A percentile compares a stretch with the other conserved stretches of the same genome.
Conservation (phyloP, 2,113 vertebrate species). For the Dicentrarchus labrax region DNA sequence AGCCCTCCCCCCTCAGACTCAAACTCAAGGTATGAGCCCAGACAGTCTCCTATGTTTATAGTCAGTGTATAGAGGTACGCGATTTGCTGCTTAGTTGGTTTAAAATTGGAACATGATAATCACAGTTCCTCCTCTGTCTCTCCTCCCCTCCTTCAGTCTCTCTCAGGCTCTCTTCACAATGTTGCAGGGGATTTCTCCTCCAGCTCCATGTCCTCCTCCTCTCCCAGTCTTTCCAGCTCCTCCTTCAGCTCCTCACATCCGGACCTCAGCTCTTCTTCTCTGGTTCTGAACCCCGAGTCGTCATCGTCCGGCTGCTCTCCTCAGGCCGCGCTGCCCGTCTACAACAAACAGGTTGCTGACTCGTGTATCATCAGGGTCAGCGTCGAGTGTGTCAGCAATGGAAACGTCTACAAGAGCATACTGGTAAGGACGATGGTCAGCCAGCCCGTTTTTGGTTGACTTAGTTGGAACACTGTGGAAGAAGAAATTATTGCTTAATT, state of each 20-base stretch:
- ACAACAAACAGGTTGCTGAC: conserved; percentile 86
- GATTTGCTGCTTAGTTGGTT: neutral
- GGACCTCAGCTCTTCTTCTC: conserved; percentile 70
- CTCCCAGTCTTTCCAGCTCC: conserved; percentile 55
- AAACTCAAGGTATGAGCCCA: conserved; percentile 74
- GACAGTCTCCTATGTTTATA: neutral
- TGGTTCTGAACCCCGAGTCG: conserved; percentile 46
- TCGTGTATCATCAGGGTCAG: conserved; percentile 89
- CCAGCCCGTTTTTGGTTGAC: neutral
- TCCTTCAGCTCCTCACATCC: conserved; percentile 78
- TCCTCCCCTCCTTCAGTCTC: conserved; percentile 53
- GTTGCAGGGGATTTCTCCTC: conserved; percentile 84
- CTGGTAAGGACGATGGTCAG: conserved; percentile 80
- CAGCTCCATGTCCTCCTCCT: conserved; percentile 66
- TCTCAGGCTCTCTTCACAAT: conserved; percentile 81
- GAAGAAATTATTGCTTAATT: neutral
- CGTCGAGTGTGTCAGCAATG: conserved; percentile 85
- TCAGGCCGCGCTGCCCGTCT: conserved; percentile 56
- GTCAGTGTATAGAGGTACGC: neutral
- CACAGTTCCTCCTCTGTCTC: neutral
- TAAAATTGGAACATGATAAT: neutral
- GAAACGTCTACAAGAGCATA: conserved; percentile 93
- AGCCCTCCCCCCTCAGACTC: conserved; percentile 64
- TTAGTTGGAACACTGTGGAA: neutral
- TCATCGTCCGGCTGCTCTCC: conserved; percentile 58